Evolutionary conservation across 2,888 invertebrate genomes (phyloP).

Genomic region (Lottia gigantea): DNA sequence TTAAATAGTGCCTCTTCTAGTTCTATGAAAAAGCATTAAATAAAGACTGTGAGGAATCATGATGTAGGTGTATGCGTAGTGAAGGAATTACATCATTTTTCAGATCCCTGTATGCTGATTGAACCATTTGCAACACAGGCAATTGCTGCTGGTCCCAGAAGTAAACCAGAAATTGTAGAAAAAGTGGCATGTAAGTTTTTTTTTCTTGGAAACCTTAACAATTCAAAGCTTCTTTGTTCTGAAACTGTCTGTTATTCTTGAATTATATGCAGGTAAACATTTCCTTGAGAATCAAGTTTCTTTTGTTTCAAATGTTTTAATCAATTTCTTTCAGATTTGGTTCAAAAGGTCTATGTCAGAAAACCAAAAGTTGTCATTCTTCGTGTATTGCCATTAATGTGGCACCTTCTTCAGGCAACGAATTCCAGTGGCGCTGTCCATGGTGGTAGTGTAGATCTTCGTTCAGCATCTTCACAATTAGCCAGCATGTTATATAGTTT

Average conservation of each 20-base stretch:
- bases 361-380: constrained; percentile 64
- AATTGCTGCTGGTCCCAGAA: constrained; percentile 58
- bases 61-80: no score
- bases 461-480: constrained; percentile 49
- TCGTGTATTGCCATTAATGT: constrained; percentile 65
- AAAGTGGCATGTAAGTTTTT: constrained; percentile 62
- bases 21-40: no score
- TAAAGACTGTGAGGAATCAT: no score
- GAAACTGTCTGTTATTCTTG: no score
- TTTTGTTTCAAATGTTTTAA: no score
- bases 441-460: constrained; percentile 52
- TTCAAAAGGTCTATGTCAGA: constrained; percentile 54
- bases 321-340: constrained; percentile 51
- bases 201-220: not conserved
- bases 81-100: constrained; percentile 10
- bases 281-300: no score
- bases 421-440: constrained; percentile 55
- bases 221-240: no score
- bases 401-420: constrained; percentile 60
- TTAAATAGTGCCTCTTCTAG: no score
- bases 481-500: constrained; percentile 49
- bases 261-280: no score
- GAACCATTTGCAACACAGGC: constrained; percentile 64
- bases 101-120: constrained; percentile 60
- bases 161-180: constrained; percentile 65